A percentile compares a stretch with the other conserved stretches of the same genome.
Conservation (phyloP, 2,113 vertebrate genomes). For the Eupsittula cactorum region DNA sequence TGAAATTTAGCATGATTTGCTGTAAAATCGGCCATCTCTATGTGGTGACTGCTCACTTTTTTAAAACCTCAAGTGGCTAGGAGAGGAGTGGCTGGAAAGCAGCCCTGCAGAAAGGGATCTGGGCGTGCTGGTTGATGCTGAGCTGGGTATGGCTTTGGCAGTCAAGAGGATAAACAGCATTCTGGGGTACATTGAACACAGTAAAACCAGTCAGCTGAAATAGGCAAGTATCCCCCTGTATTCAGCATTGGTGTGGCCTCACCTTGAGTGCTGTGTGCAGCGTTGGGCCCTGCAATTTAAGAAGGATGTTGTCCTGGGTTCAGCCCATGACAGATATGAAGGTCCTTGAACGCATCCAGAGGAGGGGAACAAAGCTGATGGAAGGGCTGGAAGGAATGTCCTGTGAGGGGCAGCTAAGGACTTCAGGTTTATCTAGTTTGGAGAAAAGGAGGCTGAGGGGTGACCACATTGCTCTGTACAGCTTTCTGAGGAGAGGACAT, state of each 20-base stretch:
- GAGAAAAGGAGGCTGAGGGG: background rate
- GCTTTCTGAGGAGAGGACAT: background rate
- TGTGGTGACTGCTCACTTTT: background rate
- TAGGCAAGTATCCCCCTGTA: background rate
- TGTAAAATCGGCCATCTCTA: background rate
- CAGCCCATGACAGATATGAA: background rate
- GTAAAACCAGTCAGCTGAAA: background rate
- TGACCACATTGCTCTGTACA: background rate
- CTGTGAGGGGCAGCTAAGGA: background rate
- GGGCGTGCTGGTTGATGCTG: background rate
- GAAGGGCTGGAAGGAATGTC: background rate
- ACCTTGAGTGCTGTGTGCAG: background rate
- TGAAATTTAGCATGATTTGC: background rate
- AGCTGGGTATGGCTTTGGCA: background rate
- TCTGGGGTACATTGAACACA: background rate
- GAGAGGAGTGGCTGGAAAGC: background rate
- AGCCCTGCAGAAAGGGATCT: background rate
- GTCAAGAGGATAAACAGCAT: background rate
- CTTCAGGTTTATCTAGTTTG: background rate
- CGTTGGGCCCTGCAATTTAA: background rate
- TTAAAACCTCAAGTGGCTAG: background rate
- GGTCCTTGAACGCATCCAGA: background rate
- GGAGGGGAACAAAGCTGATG: background rate
- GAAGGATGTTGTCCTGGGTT: background rate
- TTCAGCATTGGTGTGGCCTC: background rate